Evolutionary conservation across 1,140 invertebrate species (phyloP).

Genomic region (Eulimnadia texana): DNA sequence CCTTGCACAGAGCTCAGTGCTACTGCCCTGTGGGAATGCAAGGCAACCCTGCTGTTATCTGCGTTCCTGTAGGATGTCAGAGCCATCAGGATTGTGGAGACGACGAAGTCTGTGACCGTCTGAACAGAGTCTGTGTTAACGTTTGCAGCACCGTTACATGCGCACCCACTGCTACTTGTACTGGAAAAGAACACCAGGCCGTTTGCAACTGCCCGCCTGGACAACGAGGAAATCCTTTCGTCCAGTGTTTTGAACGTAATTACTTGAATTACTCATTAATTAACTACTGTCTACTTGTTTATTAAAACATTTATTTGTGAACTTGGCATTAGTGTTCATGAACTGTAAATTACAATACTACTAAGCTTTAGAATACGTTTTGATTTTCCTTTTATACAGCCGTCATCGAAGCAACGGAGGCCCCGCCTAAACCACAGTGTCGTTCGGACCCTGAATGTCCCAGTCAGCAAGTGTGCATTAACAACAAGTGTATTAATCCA

Average conservation of each 20-base stretch:
- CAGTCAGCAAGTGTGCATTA: slow-evolving; percentile 54
- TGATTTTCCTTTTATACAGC: no score
- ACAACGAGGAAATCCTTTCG: slow-evolving; percentile 59
- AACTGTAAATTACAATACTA: no score
- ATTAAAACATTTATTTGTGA: no score
- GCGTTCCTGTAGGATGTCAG: slow-evolving; percentile 64
- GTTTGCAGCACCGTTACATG: slow-evolving; percentile 65
- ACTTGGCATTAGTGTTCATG: no score
- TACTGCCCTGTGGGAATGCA: slow-evolving; percentile 68
- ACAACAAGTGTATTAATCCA: slow-evolving; percentile 55
- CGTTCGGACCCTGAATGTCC: slow-evolving; percentile 57
- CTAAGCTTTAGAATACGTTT: no score
- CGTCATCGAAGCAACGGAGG: background rate
- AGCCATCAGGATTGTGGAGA: slow-evolving; percentile 80
- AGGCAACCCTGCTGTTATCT: slow-evolving; percentile 62
- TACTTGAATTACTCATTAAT: background rate
- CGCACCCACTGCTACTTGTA: slow-evolving; percentile 54
- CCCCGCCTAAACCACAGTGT: slow-evolving; percentile 41
- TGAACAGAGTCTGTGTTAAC: slow-evolving; percentile 66
- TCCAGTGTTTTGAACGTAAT: slow-evolving; percentile 40
- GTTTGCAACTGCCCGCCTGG: slow-evolving; percentile 59
- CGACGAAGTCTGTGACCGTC: slow-evolving; percentile 66
- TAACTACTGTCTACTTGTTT: no score
- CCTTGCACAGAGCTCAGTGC: slow-evolving; percentile 60
- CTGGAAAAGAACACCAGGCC: slow-evolving; percentile 55